Conservation (phyloP, 2,888 invertebrate genomes). For the Dendrolimus houi region DNA sequence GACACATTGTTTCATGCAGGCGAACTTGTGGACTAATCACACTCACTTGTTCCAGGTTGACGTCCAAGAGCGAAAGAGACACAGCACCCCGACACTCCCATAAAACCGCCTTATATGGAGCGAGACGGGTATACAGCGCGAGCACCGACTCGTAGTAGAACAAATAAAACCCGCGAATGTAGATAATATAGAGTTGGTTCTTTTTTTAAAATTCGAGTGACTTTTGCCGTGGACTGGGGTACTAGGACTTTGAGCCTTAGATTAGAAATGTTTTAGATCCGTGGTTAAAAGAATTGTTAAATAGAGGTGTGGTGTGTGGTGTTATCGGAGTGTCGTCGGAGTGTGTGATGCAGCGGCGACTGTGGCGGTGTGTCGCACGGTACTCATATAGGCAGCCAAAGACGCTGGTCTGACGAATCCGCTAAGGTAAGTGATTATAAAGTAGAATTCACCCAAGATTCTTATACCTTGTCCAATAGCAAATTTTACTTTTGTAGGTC, state of each 20-base stretch:
- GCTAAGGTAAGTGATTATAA: constrained; percentile 45
- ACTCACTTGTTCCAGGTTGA: constrained; percentile 57
- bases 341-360: constrained; percentile 61
- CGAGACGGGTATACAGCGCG: constrained; percentile 58
- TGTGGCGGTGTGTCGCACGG: constrained; percentile 35
- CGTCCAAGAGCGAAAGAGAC: constrained; percentile 47
- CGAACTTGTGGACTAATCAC: constrained; percentile 26
- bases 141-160: constrained; percentile 52
- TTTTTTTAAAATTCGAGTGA: constrained; percentile 6
- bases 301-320: constrained; percentile 33
- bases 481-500: no score
- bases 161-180: constrained; percentile 51
- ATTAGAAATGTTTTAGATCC: constrained; percentile 23
- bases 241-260: constrained; percentile 17
- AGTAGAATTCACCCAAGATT: no score
- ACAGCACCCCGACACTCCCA: constrained; percentile 33
- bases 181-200: constrained; percentile 50
- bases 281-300: constrained; percentile 18
- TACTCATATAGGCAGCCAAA: constrained; percentile 29
- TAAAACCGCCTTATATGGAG: constrained; percentile 68
- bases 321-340: constrained; percentile 26
- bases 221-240: not conserved
- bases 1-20: constrained; percentile 7
- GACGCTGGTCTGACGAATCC: constrained; percentile 65
- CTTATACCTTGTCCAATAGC: no score